Conservation (phyloP, 2,113 vertebrate species). For the Myotis brandtii region DNA sequence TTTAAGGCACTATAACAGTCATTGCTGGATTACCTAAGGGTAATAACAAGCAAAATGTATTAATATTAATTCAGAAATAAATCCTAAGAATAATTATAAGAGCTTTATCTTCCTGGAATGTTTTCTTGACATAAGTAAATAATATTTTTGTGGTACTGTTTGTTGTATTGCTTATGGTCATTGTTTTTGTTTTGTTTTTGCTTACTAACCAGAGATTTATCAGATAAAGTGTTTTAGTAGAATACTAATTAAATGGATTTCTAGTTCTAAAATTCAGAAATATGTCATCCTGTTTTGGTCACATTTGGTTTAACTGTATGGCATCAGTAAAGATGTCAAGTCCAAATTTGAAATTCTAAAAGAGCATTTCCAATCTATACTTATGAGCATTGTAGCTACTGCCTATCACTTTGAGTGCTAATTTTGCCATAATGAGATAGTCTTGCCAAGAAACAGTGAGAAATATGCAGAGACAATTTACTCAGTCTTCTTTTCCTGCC, state of each 20-base stretch:
- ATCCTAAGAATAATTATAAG: not conserved
- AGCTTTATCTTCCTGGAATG: not conserved
- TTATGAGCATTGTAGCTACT: not conserved
- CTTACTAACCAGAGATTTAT: not conserved
- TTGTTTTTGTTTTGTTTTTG: not conserved
- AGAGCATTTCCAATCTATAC: not conserved
- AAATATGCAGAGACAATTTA: not conserved
- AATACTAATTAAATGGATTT: conserved; percentile 12
- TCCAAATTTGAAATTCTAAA: conserved; percentile 41
- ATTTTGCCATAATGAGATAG: conserved; percentile 32
- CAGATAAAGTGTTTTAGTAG: conserved; percentile 13
- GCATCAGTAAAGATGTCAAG: not conserved
- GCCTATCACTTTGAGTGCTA: not conserved
- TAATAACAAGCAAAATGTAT: not conserved
- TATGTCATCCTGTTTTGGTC: not conserved
- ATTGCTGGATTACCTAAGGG: not conserved
- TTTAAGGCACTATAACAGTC: conserved; percentile 68
- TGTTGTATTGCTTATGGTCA: not conserved
- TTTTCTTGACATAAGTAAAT: conserved; percentile 39
- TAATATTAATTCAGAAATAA: conserved; percentile 25
- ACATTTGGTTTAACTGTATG: conserved; percentile 3
- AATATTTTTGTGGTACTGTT: not conserved
- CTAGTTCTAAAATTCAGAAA: conserved; percentile 14
- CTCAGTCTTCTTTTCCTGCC: not conserved
- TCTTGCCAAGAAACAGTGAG: conserved; percentile 71